Percentiles rank a stretch among this genome's conserved stretches.
phyloP scores from a whole-genome alignment of 2,797 vertebrate species.

The Pseudopleuronectes americanus region DNA sequence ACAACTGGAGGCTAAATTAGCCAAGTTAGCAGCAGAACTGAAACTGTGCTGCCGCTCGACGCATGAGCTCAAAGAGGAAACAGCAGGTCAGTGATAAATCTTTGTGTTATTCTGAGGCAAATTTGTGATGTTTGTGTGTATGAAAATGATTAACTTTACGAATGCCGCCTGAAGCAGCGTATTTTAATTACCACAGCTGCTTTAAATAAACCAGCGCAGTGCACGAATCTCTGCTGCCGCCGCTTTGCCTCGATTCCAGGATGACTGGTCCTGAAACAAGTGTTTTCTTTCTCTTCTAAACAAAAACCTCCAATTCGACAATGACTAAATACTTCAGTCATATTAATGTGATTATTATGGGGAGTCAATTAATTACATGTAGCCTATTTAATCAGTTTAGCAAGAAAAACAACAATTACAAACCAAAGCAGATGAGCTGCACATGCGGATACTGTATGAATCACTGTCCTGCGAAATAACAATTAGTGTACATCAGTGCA shows the following conservation, averaged over 20 bases:
- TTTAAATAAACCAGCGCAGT: too few species aligned
- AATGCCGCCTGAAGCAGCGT: background rate
- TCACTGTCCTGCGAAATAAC: background rate
- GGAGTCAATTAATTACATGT: constrained; percentile 24
- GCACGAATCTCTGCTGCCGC: too few species aligned
- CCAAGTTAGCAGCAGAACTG: too few species aligned
- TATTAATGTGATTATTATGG: constrained; percentile 24
- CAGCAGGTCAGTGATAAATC: too few species aligned
- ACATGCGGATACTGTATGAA: background rate
- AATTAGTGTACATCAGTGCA: background rate
- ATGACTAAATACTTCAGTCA: constrained; percentile 32
- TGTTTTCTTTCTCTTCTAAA: constrained; percentile 26
- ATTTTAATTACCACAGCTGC: constrained; percentile 16
- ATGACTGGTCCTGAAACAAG: constrained; percentile 35
- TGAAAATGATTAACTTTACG: background rate
- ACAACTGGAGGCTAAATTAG: too few species aligned
- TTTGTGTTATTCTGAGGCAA: too few species aligned
- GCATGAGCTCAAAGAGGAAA: too few species aligned
- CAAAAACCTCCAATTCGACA: constrained; percentile 25
- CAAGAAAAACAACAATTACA: constrained; percentile 14
- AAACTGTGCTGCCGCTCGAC: too few species aligned
- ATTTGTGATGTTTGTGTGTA: background rate
- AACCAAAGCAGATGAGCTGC: constrained; percentile 5
- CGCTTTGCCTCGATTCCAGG: too few species aligned
- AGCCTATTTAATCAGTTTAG: constrained; percentile 15